phyloP scores from a whole-genome alignment of 2,797 vertebrate genomes.

The Buceros bicornis region DNA sequence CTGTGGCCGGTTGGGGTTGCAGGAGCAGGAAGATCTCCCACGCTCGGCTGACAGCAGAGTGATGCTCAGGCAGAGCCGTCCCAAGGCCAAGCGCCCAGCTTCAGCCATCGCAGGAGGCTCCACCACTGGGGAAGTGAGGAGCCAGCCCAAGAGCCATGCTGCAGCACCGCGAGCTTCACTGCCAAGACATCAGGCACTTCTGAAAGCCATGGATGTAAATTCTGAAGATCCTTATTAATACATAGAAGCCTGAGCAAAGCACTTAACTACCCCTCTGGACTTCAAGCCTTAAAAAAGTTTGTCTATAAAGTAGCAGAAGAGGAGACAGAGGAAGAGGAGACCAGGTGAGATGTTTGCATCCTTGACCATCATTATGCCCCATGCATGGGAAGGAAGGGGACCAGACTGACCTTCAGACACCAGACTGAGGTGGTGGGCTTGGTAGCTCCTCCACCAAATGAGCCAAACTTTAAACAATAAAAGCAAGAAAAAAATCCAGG shows the following conservation, averaged over 20 bases:
- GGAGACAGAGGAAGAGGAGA: neutral
- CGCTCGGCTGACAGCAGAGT: accelerated
- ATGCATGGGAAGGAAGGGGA: neutral
- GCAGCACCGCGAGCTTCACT: neutral
- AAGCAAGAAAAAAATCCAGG: neutral
- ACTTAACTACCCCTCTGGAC: neutral
- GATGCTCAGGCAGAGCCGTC: neutral
- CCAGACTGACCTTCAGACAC: neutral
- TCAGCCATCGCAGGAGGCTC: neutral
- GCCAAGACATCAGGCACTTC: neutral
- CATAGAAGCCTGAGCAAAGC: neutral
- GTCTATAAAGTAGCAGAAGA: neutral
- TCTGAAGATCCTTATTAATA: neutral
- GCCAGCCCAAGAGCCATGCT: neutral
- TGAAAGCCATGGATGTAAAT: neutral
- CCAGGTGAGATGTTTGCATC: neutral
- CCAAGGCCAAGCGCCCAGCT: accelerated
- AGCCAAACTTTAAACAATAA: neutral
- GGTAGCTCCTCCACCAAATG: neutral
- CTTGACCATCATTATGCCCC: neutral
- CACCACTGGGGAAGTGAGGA: neutral
- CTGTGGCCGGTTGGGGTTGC: accelerated
- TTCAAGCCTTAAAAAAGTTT: neutral
- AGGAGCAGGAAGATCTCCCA: neutral
- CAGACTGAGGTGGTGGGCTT: neutral